phyloP scores from a whole-genome alignment of 2,888 invertebrate genomes.

The Shargacucullia verbasci region DNA sequence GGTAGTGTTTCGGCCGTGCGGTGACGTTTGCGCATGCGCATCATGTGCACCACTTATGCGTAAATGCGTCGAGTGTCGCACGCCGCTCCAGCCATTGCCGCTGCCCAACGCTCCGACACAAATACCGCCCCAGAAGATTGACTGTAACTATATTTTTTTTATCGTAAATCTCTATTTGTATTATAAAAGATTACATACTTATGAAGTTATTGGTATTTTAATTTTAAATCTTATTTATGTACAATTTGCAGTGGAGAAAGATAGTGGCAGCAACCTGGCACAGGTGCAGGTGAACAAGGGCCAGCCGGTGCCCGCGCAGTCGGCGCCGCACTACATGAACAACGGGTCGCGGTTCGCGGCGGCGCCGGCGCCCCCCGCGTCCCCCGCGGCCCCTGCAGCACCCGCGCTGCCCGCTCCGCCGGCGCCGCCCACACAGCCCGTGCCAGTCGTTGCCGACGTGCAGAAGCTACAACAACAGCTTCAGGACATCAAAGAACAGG shows the following conservation, averaged over 20 bases:
- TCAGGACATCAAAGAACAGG: slow-evolving; percentile 99
- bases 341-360: slow-evolving; percentile 75
- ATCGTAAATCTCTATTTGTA: too few relatives aligned
- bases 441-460: slow-evolving; percentile 90
- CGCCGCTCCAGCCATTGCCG: slow-evolving; percentile 90
- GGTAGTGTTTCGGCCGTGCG: slow-evolving; percentile 97
- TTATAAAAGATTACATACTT: too few relatives aligned
- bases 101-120: slow-evolving; percentile 17
- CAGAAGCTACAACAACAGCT: slow-evolving; percentile 93
- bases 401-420: slow-evolving; percentile 56
- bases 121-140: slow-evolving; percentile 52
- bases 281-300: slow-evolving; percentile 85
- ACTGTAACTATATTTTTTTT: slow-evolving; percentile 51
- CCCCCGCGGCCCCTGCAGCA: slow-evolving; percentile 28
- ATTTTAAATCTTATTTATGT: too few relatives aligned
- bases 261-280: slow-evolving; percentile 80
- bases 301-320: slow-evolving; percentile 79
- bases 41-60: slow-evolving; percentile 98
- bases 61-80: slow-evolving; percentile 98
- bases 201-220: too few relatives aligned
- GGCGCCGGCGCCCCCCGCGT: slow-evolving; percentile 75
- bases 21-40: slow-evolving; percentile 97
- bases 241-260: slow-evolving; percentile 73
- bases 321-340: slow-evolving; percentile 86
- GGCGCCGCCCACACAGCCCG: slow-evolving; percentile 36